These are phyloP conservation scores for Ceyx cyanopectus DNA, from an alignment of 2,113 vertebrate species.

Conservation along the genomic window DNA sequence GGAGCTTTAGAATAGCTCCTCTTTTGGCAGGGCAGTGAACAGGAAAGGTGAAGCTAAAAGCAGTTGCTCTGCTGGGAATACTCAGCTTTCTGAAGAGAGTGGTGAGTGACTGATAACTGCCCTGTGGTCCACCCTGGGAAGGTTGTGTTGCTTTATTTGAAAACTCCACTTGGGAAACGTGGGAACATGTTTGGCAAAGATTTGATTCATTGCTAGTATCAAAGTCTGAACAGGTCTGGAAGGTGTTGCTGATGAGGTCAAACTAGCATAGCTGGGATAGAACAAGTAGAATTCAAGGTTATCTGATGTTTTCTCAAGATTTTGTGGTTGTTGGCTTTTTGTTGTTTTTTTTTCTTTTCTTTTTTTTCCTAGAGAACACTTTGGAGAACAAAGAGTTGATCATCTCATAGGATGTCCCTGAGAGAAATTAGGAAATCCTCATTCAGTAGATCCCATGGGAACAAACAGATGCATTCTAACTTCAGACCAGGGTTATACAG, in stretches of 20 bases:
- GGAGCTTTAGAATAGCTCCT: conserved; percentile 1
- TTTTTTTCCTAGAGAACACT: not conserved
- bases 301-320: not conserved
- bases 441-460: not conserved
- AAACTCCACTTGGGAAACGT: not conserved
- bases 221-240: not conserved
- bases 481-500: not conserved
- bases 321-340: too few species aligned
- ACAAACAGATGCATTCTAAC: not conserved
- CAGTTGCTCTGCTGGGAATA: not conserved
- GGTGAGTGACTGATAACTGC: not conserved
- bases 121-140: not conserved
- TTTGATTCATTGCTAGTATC: not conserved
- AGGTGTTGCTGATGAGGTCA: not conserved
- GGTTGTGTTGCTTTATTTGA: conserved; percentile 20
- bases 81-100: not conserved
- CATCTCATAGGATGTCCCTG: not conserved
- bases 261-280: not conserved
- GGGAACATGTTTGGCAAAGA: not conserved
- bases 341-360: too few species aligned
- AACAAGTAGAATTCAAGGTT: not conserved
- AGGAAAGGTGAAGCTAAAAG: conserved; percentile 51
- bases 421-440: not conserved
- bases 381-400: not conserved
- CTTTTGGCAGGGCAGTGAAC: not conserved